phyloP scores from a whole-genome alignment of 2,113 vertebrate genomes.

The Melozone crissalis region DNA sequence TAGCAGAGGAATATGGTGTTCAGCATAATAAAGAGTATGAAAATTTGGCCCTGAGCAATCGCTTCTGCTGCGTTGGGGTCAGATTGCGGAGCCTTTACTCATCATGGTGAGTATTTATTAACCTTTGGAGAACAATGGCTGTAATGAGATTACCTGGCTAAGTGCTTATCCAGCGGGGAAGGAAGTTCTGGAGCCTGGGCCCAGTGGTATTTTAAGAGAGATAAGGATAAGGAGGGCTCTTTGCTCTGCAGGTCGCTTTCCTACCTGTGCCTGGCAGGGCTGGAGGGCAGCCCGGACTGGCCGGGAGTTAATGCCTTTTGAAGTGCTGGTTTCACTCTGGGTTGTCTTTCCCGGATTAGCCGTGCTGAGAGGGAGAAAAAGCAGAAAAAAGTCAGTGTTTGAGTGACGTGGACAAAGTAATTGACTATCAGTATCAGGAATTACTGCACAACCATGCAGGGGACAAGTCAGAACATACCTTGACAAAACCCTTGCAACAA shows the following conservation, averaged over 20 bases:
- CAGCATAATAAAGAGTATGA: not conserved
- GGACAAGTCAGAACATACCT: constrained; percentile 63
- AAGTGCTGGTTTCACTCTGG: not conserved
- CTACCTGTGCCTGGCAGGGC: not conserved
- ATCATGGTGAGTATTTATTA: constrained; percentile 49
- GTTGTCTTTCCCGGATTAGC: constrained; percentile 10
- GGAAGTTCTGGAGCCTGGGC: not conserved
- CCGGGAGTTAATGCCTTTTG: not conserved
- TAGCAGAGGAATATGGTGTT: not conserved
- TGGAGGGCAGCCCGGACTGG: not conserved
- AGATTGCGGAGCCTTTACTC: constrained; percentile 48
- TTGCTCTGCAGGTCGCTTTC: not conserved
- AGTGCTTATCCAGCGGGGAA: not conserved
- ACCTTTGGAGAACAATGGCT: constrained; percentile 25
- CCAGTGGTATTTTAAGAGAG: not conserved
- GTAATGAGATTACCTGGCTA: constrained; percentile 43
- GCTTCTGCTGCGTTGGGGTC: not conserved
- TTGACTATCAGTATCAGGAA: constrained; percentile 51
- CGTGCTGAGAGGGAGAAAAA: not conserved
- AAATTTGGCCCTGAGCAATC: constrained; percentile 49
- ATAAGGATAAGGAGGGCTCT: not conserved
- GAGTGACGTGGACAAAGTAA: constrained; percentile 37
- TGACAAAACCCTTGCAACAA: constrained; percentile 24
- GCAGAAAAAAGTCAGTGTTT: not conserved
- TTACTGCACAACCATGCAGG: constrained; percentile 15